Evolutionary conservation across 2,888 invertebrate genomes (phyloP), one percentile per base, ranked within the genome.

Genomic region (Acanthopleura granulata): DNA sequence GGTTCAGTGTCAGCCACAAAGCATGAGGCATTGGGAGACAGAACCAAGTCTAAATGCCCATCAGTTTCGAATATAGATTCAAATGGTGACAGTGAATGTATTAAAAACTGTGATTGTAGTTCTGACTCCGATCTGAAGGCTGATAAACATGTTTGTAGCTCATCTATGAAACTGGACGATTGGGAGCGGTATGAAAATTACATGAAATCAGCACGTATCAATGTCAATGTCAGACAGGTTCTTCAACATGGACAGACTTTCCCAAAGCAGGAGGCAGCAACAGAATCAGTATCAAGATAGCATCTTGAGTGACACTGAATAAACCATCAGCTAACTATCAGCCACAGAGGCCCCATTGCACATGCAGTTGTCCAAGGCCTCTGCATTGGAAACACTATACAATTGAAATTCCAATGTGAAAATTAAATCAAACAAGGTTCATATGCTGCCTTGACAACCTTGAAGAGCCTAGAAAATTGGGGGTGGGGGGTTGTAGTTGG

Each of bases 141-240:
- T 57, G 57, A 57, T 9, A 18, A 57, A 6, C 57, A 57, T 12
- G 22, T 9, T 6, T n/a, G 1, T 57, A 22, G 22, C 18, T 22
- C n/a, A 22, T n/a, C 57, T 57, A 12, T n/a, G 22, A 22, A 66
- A 25, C 16, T 1, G 22, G 18, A 25, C 40, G 49, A 87, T 51
- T 86, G 85, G 83, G 72, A 66, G 14, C 82, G 85, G 18, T 84
- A 90, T 74, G 76, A 83, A 27, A 89, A 91, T 72, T 97, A 95
- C 90, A 90, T 95, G 66, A 90, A 91, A 73, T 92, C 93, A 83
- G 94, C 95, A 50, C 93, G 99, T 87, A 95, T 99, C 75, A 99
- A 99, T 92, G 93, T 99, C 81, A 99, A 98, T 92, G 94, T 98
- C 12, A 92, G 98, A 87, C 98, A 98, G 92, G 97, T 98, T 51